Evolutionary conservation across 2,888 invertebrate species (phyloP), one percentile per base, ranked within the genome.

Genomic region (Chirona hameri): DNA sequence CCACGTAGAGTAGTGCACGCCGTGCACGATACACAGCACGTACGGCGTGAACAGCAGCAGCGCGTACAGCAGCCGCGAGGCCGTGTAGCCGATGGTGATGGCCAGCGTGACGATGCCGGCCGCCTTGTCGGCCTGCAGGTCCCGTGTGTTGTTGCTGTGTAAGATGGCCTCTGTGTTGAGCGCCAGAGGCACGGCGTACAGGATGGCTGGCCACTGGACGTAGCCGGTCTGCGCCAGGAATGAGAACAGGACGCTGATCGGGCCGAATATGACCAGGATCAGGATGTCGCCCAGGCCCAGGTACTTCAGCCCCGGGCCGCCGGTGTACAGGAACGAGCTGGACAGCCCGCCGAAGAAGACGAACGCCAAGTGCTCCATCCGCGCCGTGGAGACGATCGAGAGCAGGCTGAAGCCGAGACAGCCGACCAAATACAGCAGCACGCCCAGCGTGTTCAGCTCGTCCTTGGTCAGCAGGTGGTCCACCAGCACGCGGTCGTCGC

Each of bases 281-380:
- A 97, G 90, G 82, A 98, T 93, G 89, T 98, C 98, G 82, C 98
- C 98, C 81, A 98, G 90, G 5, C 97, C 98, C 86, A 98, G 96
- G 87, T 98, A 98, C 88, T 98, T 98, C 83, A 98, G 91, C 83
- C 97, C 98, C 86, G 97, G 94, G 81, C 98, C 98, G 83, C 98
- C 98, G 0, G 98, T 98, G 87, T 98, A 98, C n/a, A 98, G 90
- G 89, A 98, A 98, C 85, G 97, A 97, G 82, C 96, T 95, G 48
- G 97, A 97, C 82, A 98, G 88, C 1, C 98, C 98, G 83, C 98
- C 97, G 89, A 98, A 98, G 88, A 97, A 98, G 0, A 97, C 95
- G 81, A 98, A 89, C 12, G 98, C 97, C 86, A 98, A 90, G 88
- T 97, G 97, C 88, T 97, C 97, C 94, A 97, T 95, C 88, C 94